Percentiles rank a stretch among this genome's conserved stretches.
Evolutionary conservation across 2,113 vertebrate genomes (phyloP).

Genomic region (Misgurnus anguillicaudatus): DNA sequence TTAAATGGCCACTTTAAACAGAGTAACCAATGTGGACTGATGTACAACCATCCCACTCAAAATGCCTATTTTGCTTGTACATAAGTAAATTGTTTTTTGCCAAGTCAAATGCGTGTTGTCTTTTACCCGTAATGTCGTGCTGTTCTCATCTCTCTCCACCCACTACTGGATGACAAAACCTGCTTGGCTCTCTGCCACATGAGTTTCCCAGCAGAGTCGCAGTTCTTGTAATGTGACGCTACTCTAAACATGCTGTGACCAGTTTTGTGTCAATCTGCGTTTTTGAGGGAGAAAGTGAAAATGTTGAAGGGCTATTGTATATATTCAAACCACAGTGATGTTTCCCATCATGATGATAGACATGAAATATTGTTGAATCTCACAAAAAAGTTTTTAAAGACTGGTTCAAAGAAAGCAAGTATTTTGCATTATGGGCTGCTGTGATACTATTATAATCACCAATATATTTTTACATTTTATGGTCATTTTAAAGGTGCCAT

Average conservation of each 20-base stretch:
- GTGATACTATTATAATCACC: too few species aligned
- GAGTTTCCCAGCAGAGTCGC: slow-evolving; percentile 35
- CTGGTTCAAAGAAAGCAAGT: too few species aligned
- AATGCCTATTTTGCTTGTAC: slow-evolving; percentile 20
- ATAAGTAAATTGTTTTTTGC: slow-evolving; percentile 6
- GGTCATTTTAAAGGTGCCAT: too few species aligned
- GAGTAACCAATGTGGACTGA: neutral
- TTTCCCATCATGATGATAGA: neutral
- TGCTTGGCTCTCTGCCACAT: slow-evolving; percentile 60
- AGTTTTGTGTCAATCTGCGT: neutral
- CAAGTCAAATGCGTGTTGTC: neutral
- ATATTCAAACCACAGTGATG: neutral
- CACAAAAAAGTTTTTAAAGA: too few species aligned
- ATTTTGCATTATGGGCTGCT: too few species aligned
- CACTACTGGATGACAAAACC: slow-evolving; percentile 53
- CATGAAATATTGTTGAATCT: too few species aligned
- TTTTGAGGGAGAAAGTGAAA: slow-evolving; percentile 20
- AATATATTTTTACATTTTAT: too few species aligned
- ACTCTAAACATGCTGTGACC: slow-evolving; percentile 9
- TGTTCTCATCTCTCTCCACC: neutral
- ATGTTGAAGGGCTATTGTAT: neutral
- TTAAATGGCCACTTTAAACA: neutral
- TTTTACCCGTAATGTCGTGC: neutral
- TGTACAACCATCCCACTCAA: neutral
- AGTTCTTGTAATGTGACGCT: slow-evolving; percentile 10